Conservation (phyloP, 2,797 vertebrate genomes). For the Morelia viridis region DNA sequence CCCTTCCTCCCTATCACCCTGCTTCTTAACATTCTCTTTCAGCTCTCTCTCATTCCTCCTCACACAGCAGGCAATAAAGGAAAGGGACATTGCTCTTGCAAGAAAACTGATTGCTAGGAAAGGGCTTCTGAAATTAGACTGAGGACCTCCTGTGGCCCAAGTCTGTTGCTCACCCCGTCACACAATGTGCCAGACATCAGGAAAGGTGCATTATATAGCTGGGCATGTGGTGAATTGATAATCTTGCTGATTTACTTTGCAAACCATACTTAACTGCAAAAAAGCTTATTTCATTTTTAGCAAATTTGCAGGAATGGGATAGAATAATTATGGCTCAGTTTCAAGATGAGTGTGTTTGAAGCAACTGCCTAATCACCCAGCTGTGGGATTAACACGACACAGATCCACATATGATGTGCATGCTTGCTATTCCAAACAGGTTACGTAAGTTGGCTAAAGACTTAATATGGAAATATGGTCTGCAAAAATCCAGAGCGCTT, state of each 20-base stretch:
- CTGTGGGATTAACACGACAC: neutral
- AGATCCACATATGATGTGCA: neutral
- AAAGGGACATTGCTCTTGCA: neutral
- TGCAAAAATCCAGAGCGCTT: neutral
- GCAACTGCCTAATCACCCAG: neutral
- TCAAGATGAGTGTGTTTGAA: neutral
- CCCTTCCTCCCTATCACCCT: neutral
- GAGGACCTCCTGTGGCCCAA: constrained; percentile 1
- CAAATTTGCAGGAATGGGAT: neutral
- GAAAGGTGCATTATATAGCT: neutral
- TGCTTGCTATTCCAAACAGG: neutral
- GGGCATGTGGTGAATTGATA: neutral
- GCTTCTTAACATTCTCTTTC: neutral
- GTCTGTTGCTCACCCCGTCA: neutral
- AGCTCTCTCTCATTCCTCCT: neutral
- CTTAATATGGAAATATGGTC: neutral
- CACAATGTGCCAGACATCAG: neutral
- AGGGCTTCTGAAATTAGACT: neutral
- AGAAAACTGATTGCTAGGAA: neutral
- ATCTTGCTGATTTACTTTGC: neutral
- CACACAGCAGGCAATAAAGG: neutral
- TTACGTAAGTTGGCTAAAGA: neutral
- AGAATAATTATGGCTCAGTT: neutral
- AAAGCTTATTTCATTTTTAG: neutral
- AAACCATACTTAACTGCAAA: neutral